Evolutionary conservation across 2,888 invertebrate genomes (phyloP).

Genomic region (Zaprionus obscuricornis): DNA sequence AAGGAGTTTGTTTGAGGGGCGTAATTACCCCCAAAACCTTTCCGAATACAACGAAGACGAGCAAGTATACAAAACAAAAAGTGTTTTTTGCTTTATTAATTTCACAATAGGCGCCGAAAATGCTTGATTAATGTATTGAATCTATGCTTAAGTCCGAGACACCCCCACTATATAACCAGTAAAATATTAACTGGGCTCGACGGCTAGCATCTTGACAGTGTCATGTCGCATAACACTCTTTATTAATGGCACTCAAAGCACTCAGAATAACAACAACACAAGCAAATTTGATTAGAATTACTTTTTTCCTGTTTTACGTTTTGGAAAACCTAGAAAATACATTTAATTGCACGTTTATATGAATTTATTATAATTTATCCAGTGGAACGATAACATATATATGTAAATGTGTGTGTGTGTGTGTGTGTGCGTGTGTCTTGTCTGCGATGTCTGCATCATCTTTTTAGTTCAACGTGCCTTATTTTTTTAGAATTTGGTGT

Average conservation of each 20-base stretch:
- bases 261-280: conserved; percentile 14
- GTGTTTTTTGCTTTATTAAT: conserved; percentile 24
- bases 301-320: neutral
- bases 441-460: conserved; percentile 43
- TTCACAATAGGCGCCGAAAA: conserved; percentile 27
- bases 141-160: conserved; percentile 29
- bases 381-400: conserved; percentile 51
- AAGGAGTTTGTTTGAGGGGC: neutral
- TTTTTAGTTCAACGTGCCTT: conserved; percentile 49
- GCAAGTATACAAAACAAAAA: too few species aligned
- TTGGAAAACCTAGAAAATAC: conserved; percentile 36
- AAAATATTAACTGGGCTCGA: too few species aligned
- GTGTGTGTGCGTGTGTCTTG: conserved; percentile 39
- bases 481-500: conserved; percentile 49
- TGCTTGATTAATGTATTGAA: conserved; percentile 55
- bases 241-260: conserved; percentile 53
- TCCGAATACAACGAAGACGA: too few species aligned
- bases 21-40: neutral
- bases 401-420: neutral
- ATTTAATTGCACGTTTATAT: conserved; percentile 69
- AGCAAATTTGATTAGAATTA: conserved; percentile 32
- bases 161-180: neutral
- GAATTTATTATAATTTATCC: conserved; percentile 63
- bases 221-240: conserved; percentile 52
- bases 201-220: conserved; percentile 37